phyloP scores from a whole-genome alignment of 2,888 invertebrate genomes.

The Melipona bicolor region DNA sequence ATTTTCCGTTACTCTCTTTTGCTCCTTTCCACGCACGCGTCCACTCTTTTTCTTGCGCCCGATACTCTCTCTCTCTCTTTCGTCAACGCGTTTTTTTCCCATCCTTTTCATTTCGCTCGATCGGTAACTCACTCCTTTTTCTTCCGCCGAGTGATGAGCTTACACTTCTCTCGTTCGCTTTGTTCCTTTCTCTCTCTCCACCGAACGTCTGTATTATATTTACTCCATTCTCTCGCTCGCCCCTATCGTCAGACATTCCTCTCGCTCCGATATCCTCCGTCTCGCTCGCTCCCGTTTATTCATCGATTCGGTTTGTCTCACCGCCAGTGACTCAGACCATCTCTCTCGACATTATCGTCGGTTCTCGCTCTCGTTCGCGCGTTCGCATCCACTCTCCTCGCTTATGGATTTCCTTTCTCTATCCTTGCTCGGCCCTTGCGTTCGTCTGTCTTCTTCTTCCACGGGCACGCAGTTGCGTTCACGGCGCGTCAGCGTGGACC shows the following conservation, averaged over 20 bases:
- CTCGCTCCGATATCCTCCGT: background rate
- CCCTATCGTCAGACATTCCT: slow-evolving; percentile 10
- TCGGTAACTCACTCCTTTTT: slow-evolving; percentile 19
- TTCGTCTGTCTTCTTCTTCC: slow-evolving; percentile 32
- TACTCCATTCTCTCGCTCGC: slow-evolving; percentile 16
- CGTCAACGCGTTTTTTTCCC: background rate
- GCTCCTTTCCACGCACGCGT: slow-evolving; percentile 16
- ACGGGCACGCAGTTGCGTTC: slow-evolving; percentile 39
- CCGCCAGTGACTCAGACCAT: background rate
- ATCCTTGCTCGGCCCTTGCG: slow-evolving; percentile 6
- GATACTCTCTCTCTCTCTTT: background rate
- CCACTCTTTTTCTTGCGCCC: slow-evolving; percentile 7
- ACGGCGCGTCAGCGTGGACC: slow-evolving; percentile 47
- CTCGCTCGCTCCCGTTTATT: background rate
- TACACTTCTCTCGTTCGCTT: slow-evolving; percentile 12
- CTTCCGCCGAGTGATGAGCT: slow-evolving; percentile 19
- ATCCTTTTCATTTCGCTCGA: background rate
- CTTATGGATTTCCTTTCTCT: slow-evolving; percentile 20
- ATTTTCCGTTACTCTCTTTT: slow-evolving; percentile 27
- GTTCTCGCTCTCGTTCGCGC: background rate
- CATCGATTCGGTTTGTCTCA: slow-evolving; percentile 32
- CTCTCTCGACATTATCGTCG: background rate
- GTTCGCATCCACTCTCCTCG: background rate
- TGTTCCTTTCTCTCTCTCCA: background rate
- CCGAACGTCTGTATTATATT: slow-evolving; percentile 10